A percentile compares a stretch with the other conserved stretches of the same genome.
phyloP scores from a whole-genome alignment of 2,113 vertebrate genomes.

The Heterotis niloticus region DNA sequence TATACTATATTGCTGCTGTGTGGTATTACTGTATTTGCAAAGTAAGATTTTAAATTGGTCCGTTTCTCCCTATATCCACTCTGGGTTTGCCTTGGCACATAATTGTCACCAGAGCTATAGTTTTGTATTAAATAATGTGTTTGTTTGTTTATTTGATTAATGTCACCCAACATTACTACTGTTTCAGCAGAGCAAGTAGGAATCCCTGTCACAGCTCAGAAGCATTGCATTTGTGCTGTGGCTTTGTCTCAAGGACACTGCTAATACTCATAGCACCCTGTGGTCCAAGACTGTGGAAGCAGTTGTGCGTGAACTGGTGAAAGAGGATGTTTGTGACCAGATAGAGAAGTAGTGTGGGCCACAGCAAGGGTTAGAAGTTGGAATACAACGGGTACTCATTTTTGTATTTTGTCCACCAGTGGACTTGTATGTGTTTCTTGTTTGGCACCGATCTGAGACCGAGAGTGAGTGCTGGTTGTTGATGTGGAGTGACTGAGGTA shows the following conservation, averaged over 20 bases:
- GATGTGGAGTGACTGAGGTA: not conserved
- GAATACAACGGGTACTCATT: not conserved
- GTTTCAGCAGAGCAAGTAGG: constrained; percentile 36
- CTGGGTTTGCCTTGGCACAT: not conserved
- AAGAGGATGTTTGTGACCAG: too few relatives aligned
- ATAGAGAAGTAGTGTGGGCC: too few relatives aligned
- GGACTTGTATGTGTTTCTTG: not conserved
- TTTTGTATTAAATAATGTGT: constrained; percentile 12
- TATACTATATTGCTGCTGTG: too few relatives aligned
- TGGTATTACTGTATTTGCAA: constrained; percentile 1
- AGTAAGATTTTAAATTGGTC: not conserved
- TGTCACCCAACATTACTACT: constrained; percentile 24
- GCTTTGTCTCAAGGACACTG: not conserved
- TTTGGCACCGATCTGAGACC: not conserved
- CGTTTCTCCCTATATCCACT: not conserved
- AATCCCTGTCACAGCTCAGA: constrained; percentile 20
- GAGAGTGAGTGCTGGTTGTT: not conserved
- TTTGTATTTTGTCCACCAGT: too few relatives aligned
- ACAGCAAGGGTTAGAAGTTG: not conserved
- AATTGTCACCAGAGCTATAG: constrained; percentile 11
- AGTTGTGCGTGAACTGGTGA: too few relatives aligned
- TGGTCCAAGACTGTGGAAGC: too few relatives aligned
- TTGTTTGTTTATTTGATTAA: constrained; percentile 41
- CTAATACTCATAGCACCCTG: too few relatives aligned
- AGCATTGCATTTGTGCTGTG: too few relatives aligned